Conservation (phyloP, 2,113 vertebrate genomes). For the Thamnophis sirtalis region DNA sequence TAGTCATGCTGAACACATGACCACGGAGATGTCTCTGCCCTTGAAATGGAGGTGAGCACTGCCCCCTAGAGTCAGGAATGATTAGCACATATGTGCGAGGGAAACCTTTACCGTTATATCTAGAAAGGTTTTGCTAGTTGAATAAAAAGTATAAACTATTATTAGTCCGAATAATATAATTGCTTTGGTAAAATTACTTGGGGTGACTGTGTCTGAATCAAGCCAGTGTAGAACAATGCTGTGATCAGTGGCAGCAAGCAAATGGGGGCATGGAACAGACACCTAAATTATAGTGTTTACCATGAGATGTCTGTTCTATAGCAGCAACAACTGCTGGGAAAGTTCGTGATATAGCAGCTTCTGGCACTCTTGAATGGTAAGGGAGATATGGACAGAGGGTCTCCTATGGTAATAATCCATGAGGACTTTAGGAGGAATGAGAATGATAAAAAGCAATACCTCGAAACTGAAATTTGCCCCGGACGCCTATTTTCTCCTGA, state of each 20-base stretch:
- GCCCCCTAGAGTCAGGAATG: too few relatives aligned
- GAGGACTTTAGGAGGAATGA: background rate
- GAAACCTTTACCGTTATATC: too few relatives aligned
- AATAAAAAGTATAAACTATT: background rate
- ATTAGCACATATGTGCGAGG: too few relatives aligned
- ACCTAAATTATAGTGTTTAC: background rate
- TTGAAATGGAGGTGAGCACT: too few relatives aligned
- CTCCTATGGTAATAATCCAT: background rate
- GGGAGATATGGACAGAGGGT: background rate
- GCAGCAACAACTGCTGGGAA: background rate
- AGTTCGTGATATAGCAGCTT: background rate
- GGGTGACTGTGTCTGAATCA: background rate
- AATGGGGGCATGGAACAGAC: background rate
- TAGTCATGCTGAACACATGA: too few relatives aligned
- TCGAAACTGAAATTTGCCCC: background rate
- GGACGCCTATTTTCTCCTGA: background rate
- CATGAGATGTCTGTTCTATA: background rate
- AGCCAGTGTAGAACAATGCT: background rate
- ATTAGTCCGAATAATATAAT: background rate
- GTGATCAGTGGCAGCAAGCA: conserved; percentile 7
- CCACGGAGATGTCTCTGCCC: too few relatives aligned
- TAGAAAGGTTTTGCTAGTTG: background rate
- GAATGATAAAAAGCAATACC: background rate
- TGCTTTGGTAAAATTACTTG: background rate
- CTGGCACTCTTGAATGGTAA: background rate